A percentile compares a stretch with the other conserved stretches of the same genome.
These are phyloP conservation scores for Sisor rabdophorus DNA, from an alignment of 2,113 vertebrate species.

Conservation along the genomic window DNA sequence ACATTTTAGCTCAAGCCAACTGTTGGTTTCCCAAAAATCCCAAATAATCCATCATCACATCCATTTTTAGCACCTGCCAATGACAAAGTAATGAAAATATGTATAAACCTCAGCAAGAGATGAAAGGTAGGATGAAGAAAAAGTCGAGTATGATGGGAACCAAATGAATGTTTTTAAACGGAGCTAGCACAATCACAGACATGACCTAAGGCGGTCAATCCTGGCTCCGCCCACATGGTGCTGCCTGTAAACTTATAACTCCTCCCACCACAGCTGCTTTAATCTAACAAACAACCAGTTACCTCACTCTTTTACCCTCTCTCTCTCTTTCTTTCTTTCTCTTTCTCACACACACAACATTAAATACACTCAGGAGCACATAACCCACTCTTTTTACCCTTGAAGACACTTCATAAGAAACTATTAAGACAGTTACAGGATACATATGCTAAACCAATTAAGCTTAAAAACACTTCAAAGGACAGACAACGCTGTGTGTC, in stretches of 20 bases:
- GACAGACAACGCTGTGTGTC: constrained; percentile 24
- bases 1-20: constrained; percentile 30
- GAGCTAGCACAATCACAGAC: constrained; percentile 33
- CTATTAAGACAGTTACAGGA: background rate
- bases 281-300: constrained; percentile 32
- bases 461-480: constrained; percentile 4
- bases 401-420: constrained; percentile 16
- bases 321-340: too few relatives aligned
- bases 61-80: constrained; percentile 28
- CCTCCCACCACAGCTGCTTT: constrained; percentile 48
- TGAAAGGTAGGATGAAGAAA: constrained; percentile 10
- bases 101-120: constrained; percentile 22
- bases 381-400: constrained; percentile 34
- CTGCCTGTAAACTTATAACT: constrained; percentile 43
- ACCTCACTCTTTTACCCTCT: constrained; percentile 29
- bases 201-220: constrained; percentile 11
- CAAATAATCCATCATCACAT: constrained; percentile 6
- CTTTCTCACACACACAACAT: constrained; percentile 41
- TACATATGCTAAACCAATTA: background rate
- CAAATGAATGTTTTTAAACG: constrained; percentile 33
- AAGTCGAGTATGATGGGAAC: constrained; percentile 27
- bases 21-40: constrained; percentile 21
- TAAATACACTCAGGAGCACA: constrained; percentile 39
- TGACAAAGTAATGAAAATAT: constrained; percentile 30
- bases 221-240: constrained; percentile 33